These are phyloP conservation scores for Laothoe populi DNA, from an alignment of 2,888 invertebrate genomes.

Conservation along the genomic window DNA sequence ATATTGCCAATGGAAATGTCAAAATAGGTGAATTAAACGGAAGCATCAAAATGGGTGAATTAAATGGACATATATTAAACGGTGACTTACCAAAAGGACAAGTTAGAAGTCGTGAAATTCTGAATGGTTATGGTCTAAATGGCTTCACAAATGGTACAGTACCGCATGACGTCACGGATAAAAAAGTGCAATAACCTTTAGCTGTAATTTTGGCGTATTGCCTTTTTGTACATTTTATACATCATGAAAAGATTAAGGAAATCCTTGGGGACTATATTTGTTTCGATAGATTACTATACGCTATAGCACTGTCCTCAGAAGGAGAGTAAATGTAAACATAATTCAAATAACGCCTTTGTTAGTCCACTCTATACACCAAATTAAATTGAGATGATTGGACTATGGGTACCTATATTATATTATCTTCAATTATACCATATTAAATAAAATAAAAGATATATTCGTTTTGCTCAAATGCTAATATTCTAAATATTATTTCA, in stretches of 20 bases:
- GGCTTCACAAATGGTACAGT: slow-evolving; percentile 58
- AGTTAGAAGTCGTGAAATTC: slow-evolving; percentile 37
- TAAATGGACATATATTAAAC: slow-evolving; percentile 42
- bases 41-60: not conserved
- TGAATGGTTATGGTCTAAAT: slow-evolving; percentile 50
- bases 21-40: slow-evolving; percentile 43
- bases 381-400: no score
- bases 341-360: no score
- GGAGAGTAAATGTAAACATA: no score
- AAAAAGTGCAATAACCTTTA: slow-evolving; percentile 68
- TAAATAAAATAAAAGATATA: no score
- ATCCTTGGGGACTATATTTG: not conserved
- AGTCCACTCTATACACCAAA: no score
- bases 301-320: not conserved
- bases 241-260: not conserved
- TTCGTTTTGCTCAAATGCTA: no score
- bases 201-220: slow-evolving; percentile 23
- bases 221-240: slow-evolving; percentile 23
- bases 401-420: no score
- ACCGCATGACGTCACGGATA: slow-evolving; percentile 51
- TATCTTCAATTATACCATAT: no score
- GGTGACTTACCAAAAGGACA: slow-evolving; percentile 42
- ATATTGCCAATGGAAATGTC: slow-evolving; percentile 35
- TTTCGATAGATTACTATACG: not conserved
- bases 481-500: not conserved